Conservation (phyloP, 2,888 invertebrate species). For the Ectemnius cavifrons region DNA sequence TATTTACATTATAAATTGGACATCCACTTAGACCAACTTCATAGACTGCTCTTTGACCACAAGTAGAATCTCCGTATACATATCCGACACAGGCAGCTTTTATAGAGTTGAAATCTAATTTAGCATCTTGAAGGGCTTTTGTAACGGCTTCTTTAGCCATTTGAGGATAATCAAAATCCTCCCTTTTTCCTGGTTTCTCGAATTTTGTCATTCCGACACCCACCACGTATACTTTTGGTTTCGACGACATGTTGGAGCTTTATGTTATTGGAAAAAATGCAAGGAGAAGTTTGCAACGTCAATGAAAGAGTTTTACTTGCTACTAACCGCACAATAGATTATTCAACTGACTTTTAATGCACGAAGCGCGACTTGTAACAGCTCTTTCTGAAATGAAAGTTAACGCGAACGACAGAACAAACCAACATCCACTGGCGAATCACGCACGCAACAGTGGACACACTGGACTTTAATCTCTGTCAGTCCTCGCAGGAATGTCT, state of each 20-base stretch:
- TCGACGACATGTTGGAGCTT: conserved; percentile 64
- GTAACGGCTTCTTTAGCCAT: conserved; percentile 95
- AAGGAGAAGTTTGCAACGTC: not conserved
- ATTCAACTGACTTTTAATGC: no score
- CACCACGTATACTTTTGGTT: conserved; percentile 87
- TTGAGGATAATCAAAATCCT: conserved; percentile 94
- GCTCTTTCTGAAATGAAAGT: no score
- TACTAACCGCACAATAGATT: no score
- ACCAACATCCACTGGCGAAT: conserved; percentile 2
- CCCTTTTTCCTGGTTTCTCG: conserved; percentile 92
- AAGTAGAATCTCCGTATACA: conserved; percentile 96
- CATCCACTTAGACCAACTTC: conserved; percentile 97
- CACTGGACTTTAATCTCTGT: conserved; percentile 43
- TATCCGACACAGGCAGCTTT: conserved; percentile 96
- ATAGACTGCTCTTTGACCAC: conserved; percentile 96
- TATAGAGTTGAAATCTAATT: conserved; percentile 86
- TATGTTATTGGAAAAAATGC: not conserved
- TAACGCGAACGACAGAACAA: no score
- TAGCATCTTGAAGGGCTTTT: conserved; percentile 92
- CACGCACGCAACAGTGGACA: not conserved
- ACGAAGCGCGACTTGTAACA: no score
- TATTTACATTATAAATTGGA: conserved; percentile 98
- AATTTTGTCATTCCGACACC: conserved; percentile 99
- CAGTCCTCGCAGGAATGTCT: not conserved
- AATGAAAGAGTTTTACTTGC: not conserved